Evolutionary conservation across 2,113 vertebrate species (phyloP).

Genomic region (Protomyctophum bolini): DNA sequence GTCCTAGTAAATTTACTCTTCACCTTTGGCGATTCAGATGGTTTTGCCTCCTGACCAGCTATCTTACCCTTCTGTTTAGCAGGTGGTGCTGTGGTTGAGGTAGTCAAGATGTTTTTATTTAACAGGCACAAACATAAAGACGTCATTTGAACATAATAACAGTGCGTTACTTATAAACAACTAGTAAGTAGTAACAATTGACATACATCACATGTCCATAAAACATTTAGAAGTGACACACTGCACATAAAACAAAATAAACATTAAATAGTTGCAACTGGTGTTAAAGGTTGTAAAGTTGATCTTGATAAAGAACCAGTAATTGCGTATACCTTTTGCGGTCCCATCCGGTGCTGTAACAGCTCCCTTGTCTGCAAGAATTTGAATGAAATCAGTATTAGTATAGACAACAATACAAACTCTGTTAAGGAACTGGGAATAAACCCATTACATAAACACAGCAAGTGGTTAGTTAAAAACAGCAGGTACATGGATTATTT

Average conservation of each 20-base stretch:
- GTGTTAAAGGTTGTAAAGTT: background rate
- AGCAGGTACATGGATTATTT: background rate
- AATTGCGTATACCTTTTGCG: constrained; percentile 85
- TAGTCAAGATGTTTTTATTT: constrained; percentile 70
- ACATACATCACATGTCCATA: background rate
- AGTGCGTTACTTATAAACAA: constrained; percentile 29
- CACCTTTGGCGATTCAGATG: constrained; percentile 55
- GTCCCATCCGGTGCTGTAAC: constrained; percentile 87
- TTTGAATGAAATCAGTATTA: constrained; percentile 51
- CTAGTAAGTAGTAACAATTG: background rate
- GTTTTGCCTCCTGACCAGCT: constrained; percentile 69
- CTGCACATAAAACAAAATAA: constrained; percentile 34
- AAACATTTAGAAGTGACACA: constrained; percentile 28
- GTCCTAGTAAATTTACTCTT: constrained; percentile 63
- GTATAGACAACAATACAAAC: constrained; percentile 15
- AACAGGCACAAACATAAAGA: constrained; percentile 68
- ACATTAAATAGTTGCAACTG: constrained; percentile 10
- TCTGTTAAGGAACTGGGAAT: background rate
- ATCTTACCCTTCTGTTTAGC: constrained; percentile 79
- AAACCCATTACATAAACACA: constrained; percentile 3
- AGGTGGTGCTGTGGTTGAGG: constrained; percentile 62
- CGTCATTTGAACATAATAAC: constrained; percentile 36
- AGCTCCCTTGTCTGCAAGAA: constrained; percentile 77
- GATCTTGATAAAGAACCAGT: background rate
- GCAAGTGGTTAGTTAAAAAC: background rate